A percentile compares a stretch with the other conserved stretches of the same genome.
These are phyloP conservation scores for Cuculus canorus DNA, from an alignment of 2,797 vertebrate genomes.

Conservation along the genomic window DNA sequence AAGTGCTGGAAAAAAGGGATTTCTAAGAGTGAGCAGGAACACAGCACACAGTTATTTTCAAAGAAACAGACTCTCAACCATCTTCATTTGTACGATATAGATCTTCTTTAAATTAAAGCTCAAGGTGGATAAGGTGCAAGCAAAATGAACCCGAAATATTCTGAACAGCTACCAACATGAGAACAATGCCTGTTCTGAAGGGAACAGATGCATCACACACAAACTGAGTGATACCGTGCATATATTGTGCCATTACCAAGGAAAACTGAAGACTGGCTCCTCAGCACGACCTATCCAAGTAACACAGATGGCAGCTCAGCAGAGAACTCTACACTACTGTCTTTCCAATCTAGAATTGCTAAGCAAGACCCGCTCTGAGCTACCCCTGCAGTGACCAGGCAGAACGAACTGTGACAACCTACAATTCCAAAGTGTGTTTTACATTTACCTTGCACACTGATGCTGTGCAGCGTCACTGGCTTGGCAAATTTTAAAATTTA, in stretches of 20 bases:
- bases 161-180: neutral
- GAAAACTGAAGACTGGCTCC: neutral
- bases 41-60: neutral
- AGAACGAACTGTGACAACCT: neutral
- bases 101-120: neutral
- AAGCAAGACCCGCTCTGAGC: fast-evolving
- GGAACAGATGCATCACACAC: neutral
- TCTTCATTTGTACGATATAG: neutral
- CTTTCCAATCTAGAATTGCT: neutral
- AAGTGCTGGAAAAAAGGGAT: neutral
- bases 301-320: neutral
- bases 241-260: neutral
- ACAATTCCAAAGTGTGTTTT: fast-evolving
- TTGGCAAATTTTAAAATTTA: neutral
- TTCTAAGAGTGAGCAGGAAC: neutral
- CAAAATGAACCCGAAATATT: neutral
- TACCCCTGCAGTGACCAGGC: neutral
- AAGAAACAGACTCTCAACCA: neutral
- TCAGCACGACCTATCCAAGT: too few species aligned
- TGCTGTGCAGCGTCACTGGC: neutral
- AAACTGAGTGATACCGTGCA: neutral
- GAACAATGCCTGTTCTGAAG: neutral
- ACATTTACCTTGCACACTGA: neutral
- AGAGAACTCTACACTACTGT: neutral
- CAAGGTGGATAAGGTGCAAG: neutral